Percentiles rank a stretch among this genome's conserved stretches.
Conservation (phyloP, 2,888 invertebrate genomes). For the Nycteola revayana region DNA sequence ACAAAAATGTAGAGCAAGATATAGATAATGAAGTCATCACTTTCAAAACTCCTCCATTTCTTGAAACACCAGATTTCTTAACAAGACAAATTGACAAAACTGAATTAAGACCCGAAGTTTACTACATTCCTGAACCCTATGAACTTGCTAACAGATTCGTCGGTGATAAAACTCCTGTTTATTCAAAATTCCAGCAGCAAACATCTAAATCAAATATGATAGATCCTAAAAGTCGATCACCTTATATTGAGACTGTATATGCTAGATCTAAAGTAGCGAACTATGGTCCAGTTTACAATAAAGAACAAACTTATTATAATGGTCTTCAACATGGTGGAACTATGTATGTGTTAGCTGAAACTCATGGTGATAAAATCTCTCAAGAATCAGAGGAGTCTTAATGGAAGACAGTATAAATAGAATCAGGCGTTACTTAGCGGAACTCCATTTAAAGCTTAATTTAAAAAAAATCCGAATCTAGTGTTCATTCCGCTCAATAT, state of each 20-base stretch:
- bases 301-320: slow-evolving; percentile 10
- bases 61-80: slow-evolving; percentile 56
- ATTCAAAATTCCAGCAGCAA: slow-evolving; percentile 25
- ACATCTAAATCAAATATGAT: slow-evolving; percentile 12
- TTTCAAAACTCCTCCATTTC: slow-evolving; percentile 45
- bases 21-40: slow-evolving; percentile 8
- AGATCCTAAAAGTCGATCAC: slow-evolving; percentile 10
- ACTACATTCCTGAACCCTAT: slow-evolving; percentile 11
- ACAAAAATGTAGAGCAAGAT: background rate
- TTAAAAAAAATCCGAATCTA: too few relatives aligned
- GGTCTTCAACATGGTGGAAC: slow-evolving; percentile 19
- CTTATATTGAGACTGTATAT: slow-evolving; percentile 54
- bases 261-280: slow-evolving; percentile 62
- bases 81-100: slow-evolving; percentile 48
- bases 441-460: too few relatives aligned
- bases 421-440: too few relatives aligned
- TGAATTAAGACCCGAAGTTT: slow-evolving; percentile 12
- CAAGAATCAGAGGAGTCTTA: too few relatives aligned
- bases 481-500: too few relatives aligned
- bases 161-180: slow-evolving; percentile 30
- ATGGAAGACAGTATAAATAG: too few relatives aligned
- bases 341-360: slow-evolving; percentile 38
- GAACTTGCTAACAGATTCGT: slow-evolving; percentile 8
- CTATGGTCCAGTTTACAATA: slow-evolving; percentile 35
- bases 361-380: too few relatives aligned